Evolutionary conservation across 2,888 invertebrate genomes (phyloP), one percentile per base, ranked within the genome.

Genomic region (Sesamia inferens): DNA sequence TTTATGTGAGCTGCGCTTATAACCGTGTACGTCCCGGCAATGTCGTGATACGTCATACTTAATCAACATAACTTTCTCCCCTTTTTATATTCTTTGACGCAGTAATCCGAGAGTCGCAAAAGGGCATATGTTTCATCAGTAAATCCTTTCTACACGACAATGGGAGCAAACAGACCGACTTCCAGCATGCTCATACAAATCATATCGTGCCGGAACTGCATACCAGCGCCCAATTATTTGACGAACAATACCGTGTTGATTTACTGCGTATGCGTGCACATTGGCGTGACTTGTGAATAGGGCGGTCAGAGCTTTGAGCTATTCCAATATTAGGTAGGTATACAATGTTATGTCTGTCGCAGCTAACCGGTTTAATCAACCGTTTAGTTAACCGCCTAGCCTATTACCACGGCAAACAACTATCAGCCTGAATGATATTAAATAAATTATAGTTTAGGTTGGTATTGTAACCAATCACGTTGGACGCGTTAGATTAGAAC

Each of bases 181-280:
- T 77, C 71, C 74, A 81, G 73, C 57, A 69, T 68, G 72, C 55
- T 61, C 64, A 71, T 77, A 79, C 83, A 81, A 83, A 83, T 85
- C 76, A 78, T 69, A 76, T 72, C 72, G 78, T 76, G 59, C 81
- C 81, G 83, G 79, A 87, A 87, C 77, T 84, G 84, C 86, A 84
- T 86, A 75, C 82, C 82, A 82, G 67, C 59, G 70, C 67, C 76
- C 82, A 87, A 87, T 87, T 87, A 86, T 87, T 86, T 86, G 88
- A 86, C 82, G 86, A 87, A 86, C 88, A 86, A 87, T 87, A 70
- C 86, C 47, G 68, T 74, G 76, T 86, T 86, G 86, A 86, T 86
- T 86, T 86, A 86, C 86, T 86, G 82, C 48, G 42, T 70, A 69
- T 48, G 51, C 65, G 64, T 64, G 71, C 58, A 75, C 76, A 66